Conservation (phyloP, 2,797 vertebrate genomes). For the Halcyon badia region DNA sequence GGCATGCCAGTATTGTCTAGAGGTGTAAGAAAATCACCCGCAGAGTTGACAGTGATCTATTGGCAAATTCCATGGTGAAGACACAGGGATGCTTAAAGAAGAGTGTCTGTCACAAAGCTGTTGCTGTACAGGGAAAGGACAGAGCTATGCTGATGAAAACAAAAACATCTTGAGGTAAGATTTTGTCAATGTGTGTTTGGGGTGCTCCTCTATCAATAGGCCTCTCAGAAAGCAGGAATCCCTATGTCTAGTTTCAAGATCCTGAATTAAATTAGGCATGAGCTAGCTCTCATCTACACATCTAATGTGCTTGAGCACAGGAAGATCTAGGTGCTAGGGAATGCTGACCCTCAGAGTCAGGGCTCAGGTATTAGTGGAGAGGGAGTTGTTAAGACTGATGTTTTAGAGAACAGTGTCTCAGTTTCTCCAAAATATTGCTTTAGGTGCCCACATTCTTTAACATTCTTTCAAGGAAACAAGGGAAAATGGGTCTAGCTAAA, state of each 20-base stretch:
- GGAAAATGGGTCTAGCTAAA: not conserved
- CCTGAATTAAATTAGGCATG: not conserved
- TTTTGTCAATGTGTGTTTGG: rapidly evolving
- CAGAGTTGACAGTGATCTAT: not conserved
- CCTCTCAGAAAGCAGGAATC: not conserved
- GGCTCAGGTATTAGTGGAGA: not conserved
- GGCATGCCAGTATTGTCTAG: constrained; percentile 23
- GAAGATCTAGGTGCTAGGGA: not conserved
- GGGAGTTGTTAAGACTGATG: not conserved
- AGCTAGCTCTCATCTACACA: not conserved
- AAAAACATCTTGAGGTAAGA: not conserved
- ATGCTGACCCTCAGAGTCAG: not conserved
- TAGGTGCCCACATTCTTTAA: rapidly evolving
- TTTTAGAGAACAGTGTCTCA: not conserved
- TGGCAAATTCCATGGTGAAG: constrained; percentile 18
- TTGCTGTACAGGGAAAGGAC: not conserved
- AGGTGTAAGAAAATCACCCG: constrained; percentile 57
- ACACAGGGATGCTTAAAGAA: not conserved
- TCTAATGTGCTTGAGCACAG: not conserved
- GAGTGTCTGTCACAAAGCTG: not conserved
- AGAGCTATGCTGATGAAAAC: not conserved
- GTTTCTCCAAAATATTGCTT: not conserved
- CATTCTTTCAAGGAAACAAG: rapidly evolving
- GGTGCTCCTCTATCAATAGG: not conserved
- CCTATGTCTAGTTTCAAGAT: not conserved